Conservation (phyloP, 1,140 invertebrate species). For the Zaprionus vittiger region DNA sequence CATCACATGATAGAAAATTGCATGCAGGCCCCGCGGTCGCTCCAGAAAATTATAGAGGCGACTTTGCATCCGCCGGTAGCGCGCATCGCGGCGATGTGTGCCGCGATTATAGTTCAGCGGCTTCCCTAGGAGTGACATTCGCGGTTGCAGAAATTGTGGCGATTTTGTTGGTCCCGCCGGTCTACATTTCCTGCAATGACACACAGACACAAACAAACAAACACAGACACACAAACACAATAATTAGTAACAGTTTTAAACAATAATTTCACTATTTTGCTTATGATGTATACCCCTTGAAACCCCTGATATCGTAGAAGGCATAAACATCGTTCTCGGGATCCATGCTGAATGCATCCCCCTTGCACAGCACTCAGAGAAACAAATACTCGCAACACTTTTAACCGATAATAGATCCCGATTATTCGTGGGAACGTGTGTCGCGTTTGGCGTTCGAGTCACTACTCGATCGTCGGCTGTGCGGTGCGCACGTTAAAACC, state of each 20-base stretch:
- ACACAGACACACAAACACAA: conserved; percentile 10
- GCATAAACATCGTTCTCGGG: conserved; percentile 76
- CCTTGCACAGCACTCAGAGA: neutral
- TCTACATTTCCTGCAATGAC: conserved; percentile 81
- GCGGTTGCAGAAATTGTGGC: conserved; percentile 90
- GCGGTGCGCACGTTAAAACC: conserved; percentile 66
- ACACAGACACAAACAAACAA: neutral
- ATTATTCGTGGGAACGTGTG: conserved; percentile 51
- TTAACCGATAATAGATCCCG: conserved; percentile 29
- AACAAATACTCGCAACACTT: conserved; percentile 20
- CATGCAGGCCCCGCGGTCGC: conserved; percentile 92
- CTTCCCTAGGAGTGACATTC: conserved; percentile 95
- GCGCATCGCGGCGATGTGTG: conserved; percentile 91
- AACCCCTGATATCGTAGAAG: conserved; percentile 69
- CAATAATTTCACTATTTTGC: neutral
- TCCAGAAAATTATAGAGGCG: conserved; percentile 97
- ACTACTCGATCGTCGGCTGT: conserved; percentile 68
- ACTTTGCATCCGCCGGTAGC: conserved; percentile 94
- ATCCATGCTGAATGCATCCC: conserved; percentile 66
- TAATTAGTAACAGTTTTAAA: neutral
- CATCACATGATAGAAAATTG: conserved; percentile 95
- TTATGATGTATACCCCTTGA: conserved; percentile 53
- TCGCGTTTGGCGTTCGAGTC: conserved; percentile 62
- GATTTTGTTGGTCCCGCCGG: conserved; percentile 79
- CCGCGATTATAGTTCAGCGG: conserved; percentile 93